Evolutionary conservation across 92 coral and sea anemone species (phyloP), one percentile per base, ranked within the genome.

Genomic region (Siderastrea radians): DNA sequence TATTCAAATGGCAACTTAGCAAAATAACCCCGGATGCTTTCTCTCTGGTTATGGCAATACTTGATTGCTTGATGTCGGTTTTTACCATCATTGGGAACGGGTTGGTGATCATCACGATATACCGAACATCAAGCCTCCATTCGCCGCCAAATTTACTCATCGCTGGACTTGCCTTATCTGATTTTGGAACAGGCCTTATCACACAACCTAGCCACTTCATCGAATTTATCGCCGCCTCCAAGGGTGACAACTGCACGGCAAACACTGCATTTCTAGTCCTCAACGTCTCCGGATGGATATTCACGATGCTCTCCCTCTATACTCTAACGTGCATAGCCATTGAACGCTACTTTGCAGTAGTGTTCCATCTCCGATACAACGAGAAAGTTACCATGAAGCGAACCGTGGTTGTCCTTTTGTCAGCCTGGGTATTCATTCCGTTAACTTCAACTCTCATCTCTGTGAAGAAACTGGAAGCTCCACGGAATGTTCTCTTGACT

Each of bases 331-430:
- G 43, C 43, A 57, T 77, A 57, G 67, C 68, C 10, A 5, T 60
- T 58, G 81, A 77, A 38, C 66, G 81, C 67, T 77, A 26, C 38
- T 26, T 26, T 26, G 38, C 38, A 26, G 38, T 26, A 26, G 38
- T 26, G 38, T 26, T 77, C 57, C 81, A 57, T 60, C 81, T 77
- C 16, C 57, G 81, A 44, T 77, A 59, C 81, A 57, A 77, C 81
- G 81, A 57, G n/a, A 77, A 3, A 77, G 68, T 77, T 1, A 77
- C 81, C 12, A 45, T 16, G 67, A 57, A 44, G 51, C 81, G 81
- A 57, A 60, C 68, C 43, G 57, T 57, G 67, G 46, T 59, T 7
- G 38, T 58, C 53, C 69, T 58, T 3, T 44, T 46, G 53, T 59
- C 53, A 11, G 46, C 45, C 3, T 77, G 69, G 70, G 4, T 77